Base-by-base conservation (phyloP, 1,140 invertebrate genomes). In the Radopholus similis region DNA sequence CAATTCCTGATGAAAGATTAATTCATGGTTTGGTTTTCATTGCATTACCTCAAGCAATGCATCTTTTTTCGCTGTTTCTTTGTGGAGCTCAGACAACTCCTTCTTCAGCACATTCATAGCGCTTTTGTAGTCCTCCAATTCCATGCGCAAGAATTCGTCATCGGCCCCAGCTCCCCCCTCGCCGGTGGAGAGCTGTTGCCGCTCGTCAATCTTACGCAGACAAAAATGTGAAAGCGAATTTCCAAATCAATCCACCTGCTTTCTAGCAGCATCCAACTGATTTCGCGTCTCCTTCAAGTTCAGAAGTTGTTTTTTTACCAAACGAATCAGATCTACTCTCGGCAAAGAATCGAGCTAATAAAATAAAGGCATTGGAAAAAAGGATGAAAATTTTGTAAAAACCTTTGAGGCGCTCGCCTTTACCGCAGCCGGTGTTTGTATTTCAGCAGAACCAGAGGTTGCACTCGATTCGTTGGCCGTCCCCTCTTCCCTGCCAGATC, bases 241-340 rank as follows among this genome's bases (percentile, higher is more conserved):
- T n/a, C n/a, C n/a, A n/a, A n/a, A n/a, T n/a, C n/a, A n/a, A n/a
- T n/a, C n/a, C 8, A 49, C 59, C 59, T 62, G 37, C 2, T 35
- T 64, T 49, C 18, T 62, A 32, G 13, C 40, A 9, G 30, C 30
- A 30, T 44, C 59, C 30, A 64, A 13, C n/a, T 64, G 63, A 32
- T 35, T 64, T 34, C 57, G 49, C 13, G 47, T 37, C 9, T 64
- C 63, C 63, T 64, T 64, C 32, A 44, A 32, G n/a, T 53, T n/a
- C 18, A 63, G 26, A 11, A 57, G 40, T 26, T 73, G 71, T 40
- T 74, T 73, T 47, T 74, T 73, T 13, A 59, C 72, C 38, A 73
- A 74, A 6, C 53, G 38, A 13, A 73, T 56, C 6, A 73, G 70
- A 54, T 73, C 71, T 18, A 74, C 71, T 6, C 37, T 38, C 15